Percentiles rank a stretch among this genome's conserved stretches.
phyloP scores from a whole-genome alignment of 2,113 vertebrate genomes.

The Catharus minimus region DNA sequence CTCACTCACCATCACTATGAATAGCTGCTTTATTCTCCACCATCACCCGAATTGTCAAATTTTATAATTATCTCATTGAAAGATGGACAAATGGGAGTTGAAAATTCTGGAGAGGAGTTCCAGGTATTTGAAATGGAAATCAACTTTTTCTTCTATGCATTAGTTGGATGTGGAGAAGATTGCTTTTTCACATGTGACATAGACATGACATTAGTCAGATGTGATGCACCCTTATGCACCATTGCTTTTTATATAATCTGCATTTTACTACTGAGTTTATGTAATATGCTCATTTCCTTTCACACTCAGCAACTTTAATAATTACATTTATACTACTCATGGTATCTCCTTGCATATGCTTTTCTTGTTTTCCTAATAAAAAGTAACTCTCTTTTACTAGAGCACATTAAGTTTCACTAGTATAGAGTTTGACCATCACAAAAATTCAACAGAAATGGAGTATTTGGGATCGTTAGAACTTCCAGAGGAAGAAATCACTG shows the following conservation, averaged over 20 bases:
- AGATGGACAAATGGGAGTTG: not conserved
- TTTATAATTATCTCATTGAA: not conserved
- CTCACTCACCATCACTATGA: not conserved
- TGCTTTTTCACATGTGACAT: not conserved
- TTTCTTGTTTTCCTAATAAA: not conserved
- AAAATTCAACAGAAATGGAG: not conserved
- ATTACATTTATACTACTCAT: not conserved
- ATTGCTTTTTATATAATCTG: not conserved
- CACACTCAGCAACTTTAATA: not conserved
- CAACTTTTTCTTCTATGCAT: not conserved
- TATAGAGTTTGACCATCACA: not conserved
- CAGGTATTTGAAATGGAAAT: not conserved
- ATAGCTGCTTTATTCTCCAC: not conserved
- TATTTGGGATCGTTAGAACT: not conserved
- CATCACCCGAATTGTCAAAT: not conserved
- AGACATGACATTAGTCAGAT: not conserved
- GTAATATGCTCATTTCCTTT: not conserved
- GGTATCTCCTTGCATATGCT: not conserved
- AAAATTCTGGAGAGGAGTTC: not conserved
- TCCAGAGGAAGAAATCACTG: not conserved
- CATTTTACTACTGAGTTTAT: not conserved
- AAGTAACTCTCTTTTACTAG: not conserved
- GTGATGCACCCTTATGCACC: rapidly evolving
- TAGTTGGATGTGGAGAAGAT: not conserved
- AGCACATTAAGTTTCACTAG: not conserved